Evolutionary conservation across 2,888 invertebrate species (phyloP).

Genomic region (Caenorhabditis parvicauda): DNA sequence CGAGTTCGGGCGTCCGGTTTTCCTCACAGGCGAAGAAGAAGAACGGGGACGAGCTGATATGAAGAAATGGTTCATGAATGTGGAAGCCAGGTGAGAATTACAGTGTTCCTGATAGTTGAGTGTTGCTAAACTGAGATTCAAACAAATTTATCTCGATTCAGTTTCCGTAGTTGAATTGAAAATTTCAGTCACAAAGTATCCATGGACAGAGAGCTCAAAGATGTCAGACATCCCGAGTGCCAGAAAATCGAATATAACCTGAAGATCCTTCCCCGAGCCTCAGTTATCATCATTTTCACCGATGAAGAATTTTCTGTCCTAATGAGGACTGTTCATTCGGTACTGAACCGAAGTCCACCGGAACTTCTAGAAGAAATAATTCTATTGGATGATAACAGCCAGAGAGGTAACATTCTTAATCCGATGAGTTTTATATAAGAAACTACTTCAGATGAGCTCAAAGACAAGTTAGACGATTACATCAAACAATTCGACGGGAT

Average conservation of each 20-base stretch:
- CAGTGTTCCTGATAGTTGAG: no score
- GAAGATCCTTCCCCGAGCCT: slow-evolving; percentile 23
- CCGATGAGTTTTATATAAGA: background rate
- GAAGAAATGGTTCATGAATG: slow-evolving; percentile 60
- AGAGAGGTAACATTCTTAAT: slow-evolving; percentile 59
- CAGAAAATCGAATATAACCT: slow-evolving; percentile 70
- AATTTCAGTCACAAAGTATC: slow-evolving; percentile 66
- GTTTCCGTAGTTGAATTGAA: background rate
- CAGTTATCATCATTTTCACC: slow-evolving; percentile 75
- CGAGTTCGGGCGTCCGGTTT: slow-evolving; percentile 43
- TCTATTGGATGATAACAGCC: slow-evolving; percentile 89
- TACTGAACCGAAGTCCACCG: slow-evolving; percentile 76
- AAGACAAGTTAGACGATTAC: slow-evolving; percentile 78
- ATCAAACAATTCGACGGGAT: slow-evolving; percentile 67
- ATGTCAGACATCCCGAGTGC: slow-evolving; percentile 64
- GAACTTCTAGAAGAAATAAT: slow-evolving; percentile 83
- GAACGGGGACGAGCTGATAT: slow-evolving; percentile 39
- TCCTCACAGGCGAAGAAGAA: slow-evolving; percentile 38
- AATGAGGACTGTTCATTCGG: slow-evolving; percentile 79
- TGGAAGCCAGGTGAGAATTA: slow-evolving; percentile 40
- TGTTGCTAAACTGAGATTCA: background rate
- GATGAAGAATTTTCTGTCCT: slow-evolving; percentile 82
- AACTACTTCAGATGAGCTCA: slow-evolving; percentile 70
- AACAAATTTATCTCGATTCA: background rate
- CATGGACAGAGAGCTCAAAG: slow-evolving; percentile 65